Base-by-base conservation (phyloP, 2,797 vertebrate genomes). In the Champsocephalus esox region DNA sequence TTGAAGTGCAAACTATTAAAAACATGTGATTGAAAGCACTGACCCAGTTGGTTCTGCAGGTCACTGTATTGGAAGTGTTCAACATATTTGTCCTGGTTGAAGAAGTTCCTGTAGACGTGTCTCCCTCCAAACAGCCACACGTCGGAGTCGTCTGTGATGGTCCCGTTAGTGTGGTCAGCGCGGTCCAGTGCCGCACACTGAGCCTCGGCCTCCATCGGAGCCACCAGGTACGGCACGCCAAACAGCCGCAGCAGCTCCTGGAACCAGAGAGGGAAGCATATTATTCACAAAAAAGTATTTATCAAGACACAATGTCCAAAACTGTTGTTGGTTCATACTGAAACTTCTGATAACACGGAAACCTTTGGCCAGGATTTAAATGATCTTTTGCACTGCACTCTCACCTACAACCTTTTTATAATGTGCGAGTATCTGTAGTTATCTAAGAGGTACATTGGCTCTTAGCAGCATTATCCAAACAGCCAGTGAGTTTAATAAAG, bases 51-150 rank as follows among this genome's bases (percentile, higher is more conserved):
- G 56, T 94, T 98, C 56, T 99, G 96, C 77, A 99, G 93, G 84
- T 99, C 98, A 64, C 95, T 91, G 77, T 79, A 97, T 73, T 99
- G 97, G 69, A 96, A 99, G 84, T 98, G 97, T 62, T 98, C 96
- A 0, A 99, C 95, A 0, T 97, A 96, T 94, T 98, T 98, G 86
- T 93, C 94, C 80, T 98, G 97, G 92, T 87, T 99, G 88, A 99
- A 99, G 89, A 99, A 99, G 87, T 99, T 98, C 93, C 96, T 99
- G 91, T 96, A 99, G 75, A 99, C 98, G 0, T 99, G 97, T 3
- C 98, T 94, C 17, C 95, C 98, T 1, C 98, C 98, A 28, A 99
- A 99, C 16, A 99, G 94, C 98, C 98, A 99, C 73, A 99, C 95
- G 17, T 99, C 98, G 0, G 98, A 99, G 73, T 99, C 98, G 12